Evolutionary conservation across 2,888 invertebrate species (phyloP).

Genomic region (Napeogenes sylphis): DNA sequence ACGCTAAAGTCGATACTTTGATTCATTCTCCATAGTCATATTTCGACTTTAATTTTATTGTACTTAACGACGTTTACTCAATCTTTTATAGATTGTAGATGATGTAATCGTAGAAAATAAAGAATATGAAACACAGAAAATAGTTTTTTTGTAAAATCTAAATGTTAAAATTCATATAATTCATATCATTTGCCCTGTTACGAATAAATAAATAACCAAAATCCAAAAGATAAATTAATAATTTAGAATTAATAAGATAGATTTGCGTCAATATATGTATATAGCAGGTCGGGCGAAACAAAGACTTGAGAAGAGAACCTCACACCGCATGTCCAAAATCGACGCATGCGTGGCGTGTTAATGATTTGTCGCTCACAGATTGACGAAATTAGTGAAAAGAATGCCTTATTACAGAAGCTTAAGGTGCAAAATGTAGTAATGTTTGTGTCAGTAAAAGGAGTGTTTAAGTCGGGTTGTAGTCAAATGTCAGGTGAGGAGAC

Average conservation of each 20-base stretch:
- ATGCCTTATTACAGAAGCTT: slow-evolving; percentile 22
- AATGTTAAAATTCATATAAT: too few relatives aligned
- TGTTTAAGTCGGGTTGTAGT: slow-evolving; percentile 13
- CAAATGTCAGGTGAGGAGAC: slow-evolving; percentile 26
- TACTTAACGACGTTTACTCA: too few relatives aligned
- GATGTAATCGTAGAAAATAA: too few relatives aligned
- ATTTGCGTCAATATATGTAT: slow-evolving; percentile 11
- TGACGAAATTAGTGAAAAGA: slow-evolving; percentile 16
- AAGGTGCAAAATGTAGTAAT: slow-evolving; percentile 17
- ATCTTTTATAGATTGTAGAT: too few relatives aligned
- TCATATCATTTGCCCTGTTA: too few relatives aligned
- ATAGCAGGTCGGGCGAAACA: slow-evolving; percentile 14
- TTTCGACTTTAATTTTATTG: too few relatives aligned
- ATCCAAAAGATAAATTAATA: neutral
- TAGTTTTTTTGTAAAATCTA: too few relatives aligned
- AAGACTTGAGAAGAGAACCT: slow-evolving; percentile 23
- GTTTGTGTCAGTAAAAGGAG: slow-evolving; percentile 9
- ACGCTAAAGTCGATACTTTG: slow-evolving; percentile 60
- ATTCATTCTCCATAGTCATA: slow-evolving; percentile 33
- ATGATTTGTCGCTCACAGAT: slow-evolving; percentile 25
- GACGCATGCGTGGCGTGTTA: slow-evolving; percentile 31
- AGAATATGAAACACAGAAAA: too few relatives aligned
- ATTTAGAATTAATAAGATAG: too few relatives aligned
- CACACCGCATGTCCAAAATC: slow-evolving; percentile 24
- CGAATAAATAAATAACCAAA: neutral